Base-by-base conservation (phyloP, 2,888 invertebrate species). In the Oegoconia quadripuncta region DNA sequence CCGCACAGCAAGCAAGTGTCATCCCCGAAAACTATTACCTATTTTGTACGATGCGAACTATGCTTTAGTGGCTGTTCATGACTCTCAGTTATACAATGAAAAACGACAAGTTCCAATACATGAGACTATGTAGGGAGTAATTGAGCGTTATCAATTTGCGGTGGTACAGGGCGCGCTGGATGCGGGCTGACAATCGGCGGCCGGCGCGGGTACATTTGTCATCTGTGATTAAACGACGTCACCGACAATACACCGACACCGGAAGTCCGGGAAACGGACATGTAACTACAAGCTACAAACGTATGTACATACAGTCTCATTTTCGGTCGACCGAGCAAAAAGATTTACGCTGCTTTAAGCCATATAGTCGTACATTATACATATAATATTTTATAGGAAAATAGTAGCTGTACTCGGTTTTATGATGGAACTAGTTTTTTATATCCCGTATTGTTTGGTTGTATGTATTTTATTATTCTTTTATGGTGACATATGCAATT, bases 161-260 rank as follows among this genome's bases (percentile, higher is more conserved):
- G 32, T 20, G 27, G 30, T 30, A 25, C 14, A n/a, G 23, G 17
- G 29, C 37, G 39, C 55, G 49, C 42, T 52, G 50, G 53, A 49
- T 50, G 46, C 55, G 58, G 52, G 54, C 43, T 61, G 70, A 59
- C 67, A 63, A 59, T 41, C 50, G 48, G 46, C 55, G 52, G 45
- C 9, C 48, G 54, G 44, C 49, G 42, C 41, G 49, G 60, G 56
- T 61, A 67, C 67, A 74, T 74, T 72, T 68, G 71, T 74, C 74
- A 70, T 44, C 41, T n/a, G 59, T 68, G 72, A 75, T 71, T 72
- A 68, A 74, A 72, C 61, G 74, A 64, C 58, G 66, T 68, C 70
- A 65, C 52, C 50, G 48, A 46, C 71, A 68, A 56, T 59, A 55
- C 44, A 54, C 50, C 39, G 58, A 42, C 50, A 47, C 46, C 34